phyloP scores from a whole-genome alignment of 2,113 vertebrate species.

The Saccopteryx bilineata region DNA sequence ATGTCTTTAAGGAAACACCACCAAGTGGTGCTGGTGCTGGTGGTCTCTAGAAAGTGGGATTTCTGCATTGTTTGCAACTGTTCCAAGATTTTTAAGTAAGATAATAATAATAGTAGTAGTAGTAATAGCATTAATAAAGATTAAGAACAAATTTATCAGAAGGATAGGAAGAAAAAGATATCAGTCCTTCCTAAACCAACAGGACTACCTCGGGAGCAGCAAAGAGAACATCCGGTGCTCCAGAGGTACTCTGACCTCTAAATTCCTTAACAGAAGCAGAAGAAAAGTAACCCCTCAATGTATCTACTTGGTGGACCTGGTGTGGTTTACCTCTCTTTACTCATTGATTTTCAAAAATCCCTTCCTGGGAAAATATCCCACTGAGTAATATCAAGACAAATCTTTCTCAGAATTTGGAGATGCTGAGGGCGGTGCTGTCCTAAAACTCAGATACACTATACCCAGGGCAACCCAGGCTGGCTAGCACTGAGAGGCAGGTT shows the following conservation, averaged over 20 bases:
- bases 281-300: background rate
- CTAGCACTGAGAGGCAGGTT: background rate
- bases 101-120: background rate
- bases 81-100: conserved; percentile 28
- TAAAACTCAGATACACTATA: background rate
- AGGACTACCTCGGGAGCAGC: background rate
- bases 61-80: background rate
- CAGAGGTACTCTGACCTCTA: background rate
- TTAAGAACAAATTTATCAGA: background rate
- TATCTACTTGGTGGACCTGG: background rate
- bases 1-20: background rate
- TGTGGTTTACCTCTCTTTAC: background rate
- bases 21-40: background rate
- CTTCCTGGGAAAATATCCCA: background rate
- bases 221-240: background rate
- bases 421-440: background rate
- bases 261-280: conserved; percentile 13
- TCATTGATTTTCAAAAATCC: background rate
- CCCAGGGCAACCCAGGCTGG: background rate
- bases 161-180: background rate
- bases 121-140: conserved; percentile 22
- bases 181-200: background rate
- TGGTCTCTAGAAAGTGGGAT: background rate
- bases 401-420: conserved; percentile 18
- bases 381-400: background rate